Evolutionary conservation across 2,888 invertebrate genomes (phyloP).

Genomic region (Cryptocheilus praepositus): DNA sequence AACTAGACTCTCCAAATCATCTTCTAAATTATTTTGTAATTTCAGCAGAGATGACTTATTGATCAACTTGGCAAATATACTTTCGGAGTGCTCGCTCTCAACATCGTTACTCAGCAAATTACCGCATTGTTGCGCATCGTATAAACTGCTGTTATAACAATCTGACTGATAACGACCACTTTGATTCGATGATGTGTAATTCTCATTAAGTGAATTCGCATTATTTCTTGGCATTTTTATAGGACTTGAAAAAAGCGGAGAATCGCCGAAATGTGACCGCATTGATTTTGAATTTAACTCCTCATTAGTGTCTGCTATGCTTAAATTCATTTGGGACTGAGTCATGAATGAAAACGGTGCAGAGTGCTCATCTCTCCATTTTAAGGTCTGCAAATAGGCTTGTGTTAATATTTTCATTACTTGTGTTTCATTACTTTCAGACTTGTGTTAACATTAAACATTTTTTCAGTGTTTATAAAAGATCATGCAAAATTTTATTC

Average conservation of each 20-base stretch:
- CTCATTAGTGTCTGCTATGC: slow-evolving; percentile 58
- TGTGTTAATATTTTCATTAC: too few relatives aligned
- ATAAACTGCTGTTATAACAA: slow-evolving; percentile 64
- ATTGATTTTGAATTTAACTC: slow-evolving; percentile 56
- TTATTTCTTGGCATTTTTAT: slow-evolving; percentile 60
- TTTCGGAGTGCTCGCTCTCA: slow-evolving; percentile 62
- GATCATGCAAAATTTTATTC: too few relatives aligned
- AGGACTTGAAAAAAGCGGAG: slow-evolving; percentile 64
- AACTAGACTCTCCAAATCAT: slow-evolving; percentile 64
- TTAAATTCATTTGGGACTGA: slow-evolving; percentile 85
- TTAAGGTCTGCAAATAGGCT: slow-evolving; percentile 73
- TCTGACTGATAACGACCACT: slow-evolving; percentile 67
- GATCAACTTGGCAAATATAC: slow-evolving; percentile 67
- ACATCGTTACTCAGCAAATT: slow-evolving; percentile 52
- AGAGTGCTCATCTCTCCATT: slow-evolving; percentile 88
- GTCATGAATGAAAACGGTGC: slow-evolving; percentile 92
- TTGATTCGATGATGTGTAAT: slow-evolving; percentile 61
- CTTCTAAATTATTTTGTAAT: slow-evolving; percentile 60
- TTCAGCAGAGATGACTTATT: slow-evolving; percentile 67
- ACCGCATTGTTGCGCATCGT: slow-evolving; percentile 59
- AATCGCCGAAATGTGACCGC: slow-evolving; percentile 62
- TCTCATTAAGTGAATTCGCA: slow-evolving; percentile 60
- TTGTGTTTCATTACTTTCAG: too few relatives aligned
- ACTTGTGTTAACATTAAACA: too few relatives aligned
- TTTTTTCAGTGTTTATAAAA: too few relatives aligned